These are phyloP conservation scores for Tyria jacobaeae DNA, from an alignment of 2,888 invertebrate species.

Conservation along the genomic window DNA sequence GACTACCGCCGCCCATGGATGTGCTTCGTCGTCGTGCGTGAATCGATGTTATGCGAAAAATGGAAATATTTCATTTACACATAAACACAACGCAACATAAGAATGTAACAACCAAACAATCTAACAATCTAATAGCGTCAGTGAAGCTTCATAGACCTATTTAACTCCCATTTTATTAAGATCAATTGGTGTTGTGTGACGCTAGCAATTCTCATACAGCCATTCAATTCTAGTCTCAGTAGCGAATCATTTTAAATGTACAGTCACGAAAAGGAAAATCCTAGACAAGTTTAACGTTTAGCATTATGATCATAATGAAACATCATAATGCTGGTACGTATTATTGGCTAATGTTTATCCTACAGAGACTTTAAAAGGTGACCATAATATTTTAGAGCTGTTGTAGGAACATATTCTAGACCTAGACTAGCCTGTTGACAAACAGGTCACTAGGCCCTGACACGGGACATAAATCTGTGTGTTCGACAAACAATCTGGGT, in stretches of 20 bases:
- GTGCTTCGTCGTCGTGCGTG: no score
- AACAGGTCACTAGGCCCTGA: no score
- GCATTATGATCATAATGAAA: constrained; percentile 1
- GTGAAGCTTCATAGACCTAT: constrained; percentile 51
- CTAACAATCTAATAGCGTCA: constrained; percentile 29
- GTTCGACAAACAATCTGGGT: no score
- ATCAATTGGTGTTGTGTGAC: constrained; percentile 70
- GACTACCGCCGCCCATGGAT: no score
- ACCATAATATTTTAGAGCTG: no score
- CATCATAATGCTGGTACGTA: background rate
- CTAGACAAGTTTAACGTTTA: background rate
- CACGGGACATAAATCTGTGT: no score
- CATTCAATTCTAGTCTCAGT: constrained; percentile 41
- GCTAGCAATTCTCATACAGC: constrained; percentile 55
- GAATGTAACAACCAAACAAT: constrained; percentile 42
- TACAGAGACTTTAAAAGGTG: no score
- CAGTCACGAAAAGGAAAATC: constrained; percentile 22
- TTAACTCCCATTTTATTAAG: constrained; percentile 71
- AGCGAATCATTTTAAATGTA: constrained; percentile 32
- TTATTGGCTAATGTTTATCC: background rate
- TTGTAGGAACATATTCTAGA: no score
- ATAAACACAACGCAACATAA: constrained; percentile 15
- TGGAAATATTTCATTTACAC: background rate
- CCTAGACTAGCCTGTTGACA: no score
- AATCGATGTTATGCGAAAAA: background rate